Base-by-base conservation (phyloP, 2,797 vertebrate species). In the Rhadinocentrus ornatus region DNA sequence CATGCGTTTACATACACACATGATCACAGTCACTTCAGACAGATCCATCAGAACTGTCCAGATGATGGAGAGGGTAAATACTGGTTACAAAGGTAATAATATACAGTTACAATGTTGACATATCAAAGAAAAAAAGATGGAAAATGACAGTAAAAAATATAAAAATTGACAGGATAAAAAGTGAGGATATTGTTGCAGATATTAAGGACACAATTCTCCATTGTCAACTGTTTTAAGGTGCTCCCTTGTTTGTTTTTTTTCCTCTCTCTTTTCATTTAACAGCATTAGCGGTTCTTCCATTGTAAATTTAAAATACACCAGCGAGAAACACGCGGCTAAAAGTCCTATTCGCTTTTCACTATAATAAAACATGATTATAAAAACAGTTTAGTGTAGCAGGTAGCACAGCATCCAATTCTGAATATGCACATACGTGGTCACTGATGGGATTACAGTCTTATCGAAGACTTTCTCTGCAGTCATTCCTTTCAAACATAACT, bases 61-160 rank as follows among this genome's bases (percentile, higher is more conserved):
- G 84, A 83, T 84, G 82, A 73, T 77, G 83, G 80, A 75, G 77
- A 85, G 88, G 88, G 88, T 89, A 92, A 87, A 92, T 91, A 89
- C 80, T 85, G 87, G 83, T 77, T 93, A 92, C 87, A 90, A 86
- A 92, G 84, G 79, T 89, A 89, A 86, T 88, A 89, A 88, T 91
- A 93, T 88, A 91, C 89, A 93, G 83, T 75, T 91, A 91, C 86
- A 92, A 92, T 88, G 89, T 83, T 66, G 88, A 90, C 73, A 78
- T 90, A 88, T 88, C 69, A 92, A 92, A 91, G 67, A 89, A 93
- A 92, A 91, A 88, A 71, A 0, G 62, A 90, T 87, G 87, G 68
- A 87, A 88, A 89, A 88, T 2, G 74, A 89, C 77, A 83, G 81
- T 93, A 92, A 91, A 92, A 94, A 93, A 92, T 93, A 93, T 90